phyloP scores from a whole-genome alignment of 2,113 vertebrate species.

The Tinamus guttatus region DNA sequence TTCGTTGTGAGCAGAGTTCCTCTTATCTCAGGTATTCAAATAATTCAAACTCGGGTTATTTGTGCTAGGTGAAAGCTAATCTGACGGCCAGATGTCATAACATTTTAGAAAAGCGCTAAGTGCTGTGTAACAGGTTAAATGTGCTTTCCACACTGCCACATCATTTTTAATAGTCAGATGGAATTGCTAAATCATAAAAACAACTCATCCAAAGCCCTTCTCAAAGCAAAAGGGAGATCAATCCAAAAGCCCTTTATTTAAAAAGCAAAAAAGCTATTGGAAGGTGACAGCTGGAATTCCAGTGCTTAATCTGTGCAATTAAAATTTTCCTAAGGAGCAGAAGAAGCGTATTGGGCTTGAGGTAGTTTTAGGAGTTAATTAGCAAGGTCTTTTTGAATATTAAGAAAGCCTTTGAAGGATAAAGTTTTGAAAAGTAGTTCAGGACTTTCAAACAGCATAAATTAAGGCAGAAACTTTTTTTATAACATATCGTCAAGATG shows the following conservation, averaged over 20 bases:
- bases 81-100: not conserved
- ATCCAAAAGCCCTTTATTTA: slow-evolving; percentile 34
- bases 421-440: slow-evolving; percentile 70
- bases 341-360: slow-evolving; percentile 62
- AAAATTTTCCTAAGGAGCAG: slow-evolving; percentile 62
- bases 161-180: not conserved
- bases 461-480: slow-evolving; percentile 55
- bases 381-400: slow-evolving; percentile 68
- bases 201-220: not conserved
- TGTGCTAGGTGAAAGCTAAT: not conserved
- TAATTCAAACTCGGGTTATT: not conserved
- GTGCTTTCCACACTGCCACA: not conserved
- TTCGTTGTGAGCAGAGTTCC: not conserved
- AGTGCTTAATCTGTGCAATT: slow-evolving; percentile 70
- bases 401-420: slow-evolving; percentile 69
- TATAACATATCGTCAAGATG: slow-evolving; percentile 16
- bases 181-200: slow-evolving; percentile 32
- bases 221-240: slow-evolving; percentile 47
- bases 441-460: slow-evolving; percentile 73
- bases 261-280: slow-evolving; percentile 54
- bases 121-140: not conserved
- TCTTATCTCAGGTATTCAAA: not conserved
- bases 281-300: slow-evolving; percentile 70
- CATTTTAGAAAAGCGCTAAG: fast-evolving
- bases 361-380: slow-evolving; percentile 73